Conservation (phyloP, 1,140 invertebrate species). For the Dendrolimus kikuchii region DNA sequence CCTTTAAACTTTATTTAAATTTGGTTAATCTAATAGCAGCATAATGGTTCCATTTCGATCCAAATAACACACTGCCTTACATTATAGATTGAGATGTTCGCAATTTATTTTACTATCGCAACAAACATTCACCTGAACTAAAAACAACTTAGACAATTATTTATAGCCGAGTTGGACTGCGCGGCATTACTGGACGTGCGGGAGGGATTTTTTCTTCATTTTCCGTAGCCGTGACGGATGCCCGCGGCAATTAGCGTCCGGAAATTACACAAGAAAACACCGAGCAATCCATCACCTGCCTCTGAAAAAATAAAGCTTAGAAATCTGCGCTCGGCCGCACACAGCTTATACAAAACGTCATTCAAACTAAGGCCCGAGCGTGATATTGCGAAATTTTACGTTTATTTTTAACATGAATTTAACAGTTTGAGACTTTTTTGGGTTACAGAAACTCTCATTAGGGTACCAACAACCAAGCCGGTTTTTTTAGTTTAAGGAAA, state of each 20-base stretch:
- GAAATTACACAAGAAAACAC: constrained; percentile 65
- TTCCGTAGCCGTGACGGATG: constrained; percentile 44
- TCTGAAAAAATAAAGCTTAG: constrained; percentile 54
- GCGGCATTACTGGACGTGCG: constrained; percentile 18
- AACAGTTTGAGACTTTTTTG: too few relatives aligned
- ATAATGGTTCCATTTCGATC: too few relatives aligned
- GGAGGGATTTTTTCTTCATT: constrained; percentile 22
- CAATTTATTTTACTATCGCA: not conserved
- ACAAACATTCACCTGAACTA: constrained; percentile 4
- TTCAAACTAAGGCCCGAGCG: constrained; percentile 26
- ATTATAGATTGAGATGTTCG: too few relatives aligned
- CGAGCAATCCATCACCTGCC: constrained; percentile 60
- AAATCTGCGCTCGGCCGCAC: constrained; percentile 44
- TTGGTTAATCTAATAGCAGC: too few relatives aligned
- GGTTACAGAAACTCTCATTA: too few relatives aligned
- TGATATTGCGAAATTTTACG: constrained; percentile 26
- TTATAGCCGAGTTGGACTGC: constrained; percentile 13
- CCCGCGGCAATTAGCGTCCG: constrained; percentile 59
- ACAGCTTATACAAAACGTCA: constrained; percentile 38
- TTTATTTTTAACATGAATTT: not conserved
- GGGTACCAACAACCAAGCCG: too few relatives aligned
- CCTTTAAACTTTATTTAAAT: too few relatives aligned
- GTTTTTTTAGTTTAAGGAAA: too few relatives aligned
- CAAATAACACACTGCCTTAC: too few relatives aligned
- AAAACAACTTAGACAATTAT: constrained; percentile 12